Percentiles rank a stretch among this genome's conserved stretches.
Conservation (phyloP, 2,888 invertebrate species). For the Heteropelma amictum region DNA sequence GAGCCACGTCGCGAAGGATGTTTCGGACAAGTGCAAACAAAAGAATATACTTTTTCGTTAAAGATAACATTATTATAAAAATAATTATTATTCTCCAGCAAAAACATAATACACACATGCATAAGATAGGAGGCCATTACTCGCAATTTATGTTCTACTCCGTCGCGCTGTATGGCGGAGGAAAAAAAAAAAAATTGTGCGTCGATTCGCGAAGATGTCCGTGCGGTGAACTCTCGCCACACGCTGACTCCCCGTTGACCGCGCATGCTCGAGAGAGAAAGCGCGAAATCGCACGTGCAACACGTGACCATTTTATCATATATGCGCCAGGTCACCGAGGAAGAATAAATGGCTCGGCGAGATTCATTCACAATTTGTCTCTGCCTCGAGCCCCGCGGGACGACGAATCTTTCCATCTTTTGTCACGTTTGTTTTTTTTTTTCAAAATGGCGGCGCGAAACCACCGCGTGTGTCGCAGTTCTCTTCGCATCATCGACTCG, state of each 20-base stretch:
- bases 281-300: constrained; percentile 17
- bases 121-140: constrained; percentile 68
- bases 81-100: no score
- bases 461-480: no score
- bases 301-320: constrained; percentile 33
- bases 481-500: no score
- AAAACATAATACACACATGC: no score
- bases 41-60: no score
- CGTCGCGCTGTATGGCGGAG: constrained; percentile 31
- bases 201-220: constrained; percentile 63
- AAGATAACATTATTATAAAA: no score
- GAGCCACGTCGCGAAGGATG: no score
- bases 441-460: no score
- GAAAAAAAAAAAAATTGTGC: no score
- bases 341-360: constrained; percentile 37
- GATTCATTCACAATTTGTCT: constrained; percentile 48
- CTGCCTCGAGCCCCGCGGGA: constrained; percentile 24
- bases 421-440: no score
- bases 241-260: constrained; percentile 49
- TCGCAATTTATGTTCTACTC: constrained; percentile 75
- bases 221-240: constrained; percentile 60
- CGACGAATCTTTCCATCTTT: background rate
- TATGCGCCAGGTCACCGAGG: constrained; percentile 11
- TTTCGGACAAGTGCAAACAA: no score
- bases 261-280: background rate